Base-by-base conservation (phyloP, 2,113 vertebrate species). In the Indicator indicator region DNA sequence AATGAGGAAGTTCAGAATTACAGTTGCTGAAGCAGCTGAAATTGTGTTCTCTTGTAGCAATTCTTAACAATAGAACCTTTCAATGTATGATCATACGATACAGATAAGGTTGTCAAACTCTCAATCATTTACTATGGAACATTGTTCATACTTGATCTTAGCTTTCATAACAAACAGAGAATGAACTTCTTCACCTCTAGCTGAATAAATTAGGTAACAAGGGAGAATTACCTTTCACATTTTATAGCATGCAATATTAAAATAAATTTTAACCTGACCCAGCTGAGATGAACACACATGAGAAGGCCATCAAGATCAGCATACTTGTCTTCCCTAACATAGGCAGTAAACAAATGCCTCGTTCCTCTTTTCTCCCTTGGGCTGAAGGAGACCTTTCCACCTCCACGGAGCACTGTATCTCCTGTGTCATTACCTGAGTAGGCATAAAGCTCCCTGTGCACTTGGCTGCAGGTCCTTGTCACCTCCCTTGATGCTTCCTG, bases 161-260 rank as follows among this genome's bases (percentile, higher is more conserved):
- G 90, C 80, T 96, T 96, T 95, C 94, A 94, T 58, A 96, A 96
- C 96, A 96, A 96, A 94, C 65, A 86, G 90, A 93, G 48, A 95
- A 92, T 77, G 42, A 94, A 90, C 83, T 70, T 89, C 64, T 38
- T 86, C 17, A 23, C 84, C 62, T 88, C 54, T 92, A 30, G 23
- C 44, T 95, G 94, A 93, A 95, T 96, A 90, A 86, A 93, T 95
- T 71, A 91, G 40, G 60, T 48, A 83, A 76, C 42, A 64, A 3
- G 20, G 62, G 67, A 86, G 54, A 86, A 86, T 74, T 88, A 88
- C 16, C 30, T 32, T 78, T 83, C 73, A 46, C 23, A 38, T 81
- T 93, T 95, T 88, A 68, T 44, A 73, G 19, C 8, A 5, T 33
- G 76, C 1, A 1, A 55, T 73, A 65, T 82, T 84, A 59, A 86